Evolutionary conservation across 2,113 vertebrate genomes (phyloP), one percentile per base, ranked within the genome.

Genomic region (Galbula dea): DNA sequence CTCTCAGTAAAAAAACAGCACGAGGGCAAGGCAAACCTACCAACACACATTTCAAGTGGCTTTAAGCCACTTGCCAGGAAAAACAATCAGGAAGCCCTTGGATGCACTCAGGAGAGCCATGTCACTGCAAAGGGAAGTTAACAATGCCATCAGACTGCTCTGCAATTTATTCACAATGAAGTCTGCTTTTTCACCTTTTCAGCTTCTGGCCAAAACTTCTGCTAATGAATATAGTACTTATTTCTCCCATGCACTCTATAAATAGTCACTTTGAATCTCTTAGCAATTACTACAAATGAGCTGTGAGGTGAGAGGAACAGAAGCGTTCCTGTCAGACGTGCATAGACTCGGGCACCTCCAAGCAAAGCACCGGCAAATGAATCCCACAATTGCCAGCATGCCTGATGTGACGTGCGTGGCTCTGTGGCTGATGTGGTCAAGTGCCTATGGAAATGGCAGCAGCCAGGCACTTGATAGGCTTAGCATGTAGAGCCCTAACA

Each of bases 81-180:
- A 89, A 93, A 55, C 55, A 71, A 65, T 27, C 37, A 67, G 62
- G 85, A 91, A 91, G 83, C 80, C 52, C 81, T 73, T 39, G 67
- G 83, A 78, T 72, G 36, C 32, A 21, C 81, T 55, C 58, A 27
- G 89, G 88, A 90, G 88, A 76, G 37, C 85, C 22, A 1, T 65
- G 72, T 45, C 87, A 66, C 67, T 84, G 85, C 72, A 58, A 27
- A 66, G 58, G 84, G 82, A 88, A 94, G 85, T 34, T 48, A 88
- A 32, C 78, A n/a, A 8, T 26, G 76, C 62, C n/a, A 20, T 34
- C 55, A 18, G 43, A 30, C 76, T 45, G 48, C 82, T 89, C 84
- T 88, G 75, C 66, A 34, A 55, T 83, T 67, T 36, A 86, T 86
- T 76, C 81, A 0, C 26, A 19, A 10, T 29, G 59, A 93, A 49